Base-by-base conservation (phyloP, 2,888 invertebrate genomes). In the Cataglyphis livida region DNA sequence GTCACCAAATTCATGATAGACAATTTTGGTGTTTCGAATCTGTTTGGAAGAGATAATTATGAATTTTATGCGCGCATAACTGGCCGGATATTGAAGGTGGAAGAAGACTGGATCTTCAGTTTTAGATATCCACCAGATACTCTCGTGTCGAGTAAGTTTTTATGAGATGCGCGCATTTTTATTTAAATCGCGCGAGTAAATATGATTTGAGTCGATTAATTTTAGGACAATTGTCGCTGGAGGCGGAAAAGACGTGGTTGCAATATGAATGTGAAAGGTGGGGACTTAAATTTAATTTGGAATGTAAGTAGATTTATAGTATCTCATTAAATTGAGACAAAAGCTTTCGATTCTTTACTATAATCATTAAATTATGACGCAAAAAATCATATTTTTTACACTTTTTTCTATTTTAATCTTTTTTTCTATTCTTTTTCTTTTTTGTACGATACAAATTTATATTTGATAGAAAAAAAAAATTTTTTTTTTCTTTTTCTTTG, bases 1-100 rank as follows among this genome's bases (percentile, higher is more conserved):
- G 98, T 99, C 88, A 98, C 99, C 97, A 98, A 99, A 93, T 98
- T 99, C 94, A 96, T 99, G 95, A 99, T 99, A 92, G 99, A 99
- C 95, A 98, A 99, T 95, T 99, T 99, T 95, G 99, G 99, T 83
- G 98, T 98, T 51, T 98, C 98, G 86, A 98, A 99, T 95, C 96
- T 99, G 90, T 99, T 99, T 95, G 99, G 99, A 1, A 96, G 98
- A 71, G 97, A 98, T 85, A 98, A 98, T 95, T 99, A 99, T 94
- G 98, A 98, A 95, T 99, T 98, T 95, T 99, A 99, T 95, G 98
- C 98, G 38, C 96, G 98, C 57, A 98, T 99, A 82, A 99, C 98
- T 28, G 99, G 99, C 0, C 96, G 98, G 79, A 98, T 99, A 89
- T 95, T 99, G 87, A 97, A 98, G 92, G 98, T 99, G 74, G 98